These are phyloP conservation scores for Limnothrissa miodon DNA, from an alignment of 2,113 vertebrate species.

Conservation along the genomic window DNA sequence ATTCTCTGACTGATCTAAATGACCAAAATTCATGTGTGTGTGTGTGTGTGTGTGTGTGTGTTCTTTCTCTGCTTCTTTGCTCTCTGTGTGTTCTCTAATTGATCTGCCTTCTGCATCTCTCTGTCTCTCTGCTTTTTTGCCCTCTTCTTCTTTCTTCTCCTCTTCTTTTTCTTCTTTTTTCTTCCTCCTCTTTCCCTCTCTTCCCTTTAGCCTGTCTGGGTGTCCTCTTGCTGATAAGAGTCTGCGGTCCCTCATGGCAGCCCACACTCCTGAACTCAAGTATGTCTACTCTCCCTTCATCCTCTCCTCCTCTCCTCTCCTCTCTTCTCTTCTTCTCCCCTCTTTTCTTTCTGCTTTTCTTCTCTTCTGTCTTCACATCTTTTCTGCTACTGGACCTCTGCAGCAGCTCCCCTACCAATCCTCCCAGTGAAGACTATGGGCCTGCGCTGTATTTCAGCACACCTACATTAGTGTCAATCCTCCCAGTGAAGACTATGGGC, in stretches of 20 bases:
- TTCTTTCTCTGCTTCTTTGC: slow-evolving; percentile 56
- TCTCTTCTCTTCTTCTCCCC: background rate
- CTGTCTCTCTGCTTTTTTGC: too few species aligned
- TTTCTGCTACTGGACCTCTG: background rate
- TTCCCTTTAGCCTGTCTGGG: slow-evolving; percentile 97
- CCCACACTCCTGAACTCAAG: slow-evolving; percentile 99
- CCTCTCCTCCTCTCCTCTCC: background rate
- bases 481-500: too few species aligned
- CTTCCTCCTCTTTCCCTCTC: slow-evolving; percentile 65
- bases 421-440: background rate
- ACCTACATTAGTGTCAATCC: background rate
- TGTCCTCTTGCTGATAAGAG: slow-evolving; percentile 99
- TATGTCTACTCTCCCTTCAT: slow-evolving; percentile 84
- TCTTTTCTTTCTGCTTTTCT: background rate
- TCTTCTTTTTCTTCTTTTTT: slow-evolving; percentile 47
- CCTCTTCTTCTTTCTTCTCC: background rate
- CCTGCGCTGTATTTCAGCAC: background rate
- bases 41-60: slow-evolving; percentile 52
- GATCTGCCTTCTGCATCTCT: slow-evolving; percentile 32
- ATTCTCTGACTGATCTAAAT: slow-evolving; percentile 30
- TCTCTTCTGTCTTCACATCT: background rate
- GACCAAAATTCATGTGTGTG: slow-evolving; percentile 56
- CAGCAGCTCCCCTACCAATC: background rate
- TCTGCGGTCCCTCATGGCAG: slow-evolving; percentile 99
- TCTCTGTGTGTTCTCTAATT: slow-evolving; percentile 6